Base-by-base conservation (phyloP, 2,797 vertebrate species). In the Enteromius mattozi region DNA sequence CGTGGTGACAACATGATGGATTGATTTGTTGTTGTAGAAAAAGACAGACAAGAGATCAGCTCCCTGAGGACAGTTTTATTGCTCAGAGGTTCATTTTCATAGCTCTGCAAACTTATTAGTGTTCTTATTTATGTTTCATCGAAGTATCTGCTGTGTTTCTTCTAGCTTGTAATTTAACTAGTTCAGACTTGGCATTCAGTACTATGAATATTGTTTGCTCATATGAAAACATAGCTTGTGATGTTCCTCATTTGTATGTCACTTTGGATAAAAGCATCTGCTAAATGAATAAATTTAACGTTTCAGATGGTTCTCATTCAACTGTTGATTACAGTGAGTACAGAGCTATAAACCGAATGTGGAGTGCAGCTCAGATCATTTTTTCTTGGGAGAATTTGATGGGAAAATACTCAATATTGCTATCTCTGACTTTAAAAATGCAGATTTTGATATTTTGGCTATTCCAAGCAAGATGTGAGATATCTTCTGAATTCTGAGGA, bases 261-360 rank as follows among this genome's bases (percentile, higher is more conserved):
- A 61, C 35, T 77, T 77, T 59, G 54, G 74, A 77, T 77, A 77
- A 77, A 77, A 59, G 21, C 35, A 77, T 77, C 35, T 40, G 13
- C 21, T 40, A 40, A 77, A 77, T 77, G 13, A 77, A 77, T 59
- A 17, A 1, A 40, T 77, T 0, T 61, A 59, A 37, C 24, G 21
- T 69, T 33, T 51, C 12, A 14, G 61, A 66, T 66, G 63, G n/a
- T 80, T 74, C 5, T 42, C 13, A 27, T 35, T 45, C 24, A 30
- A 45, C 27, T 30, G 40, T 45, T 78, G 76, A 30, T 17, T 5
- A 42, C 9, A 78, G n/a, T 42, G 10, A 51, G 45, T 12, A 17
- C 17, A 37, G 49, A 19, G 35, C 35, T 40, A 42, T 61, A 61
- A 70, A 51, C 45, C 6, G 19, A 47, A 63, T 45, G 51, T 51